These are phyloP conservation scores for Didymodactylos carnosus DNA, from an alignment of 2,888 invertebrate genomes.

Conservation along the genomic window DNA sequence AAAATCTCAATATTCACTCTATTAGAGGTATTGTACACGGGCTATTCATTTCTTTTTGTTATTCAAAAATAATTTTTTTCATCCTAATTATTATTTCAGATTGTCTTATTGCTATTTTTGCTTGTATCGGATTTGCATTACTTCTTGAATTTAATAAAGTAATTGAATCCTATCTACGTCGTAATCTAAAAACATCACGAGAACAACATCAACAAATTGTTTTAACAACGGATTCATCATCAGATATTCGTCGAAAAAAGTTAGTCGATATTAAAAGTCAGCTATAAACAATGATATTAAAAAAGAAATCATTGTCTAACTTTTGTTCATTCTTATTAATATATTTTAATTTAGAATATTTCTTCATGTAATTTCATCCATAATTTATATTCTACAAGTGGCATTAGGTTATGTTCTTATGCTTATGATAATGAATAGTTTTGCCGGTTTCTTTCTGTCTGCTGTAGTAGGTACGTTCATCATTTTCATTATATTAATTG, in stretches of 20 bases:
- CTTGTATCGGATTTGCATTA: background rate
- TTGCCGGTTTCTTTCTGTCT: background rate
- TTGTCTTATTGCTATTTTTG: background rate
- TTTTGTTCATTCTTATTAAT: too few relatives aligned
- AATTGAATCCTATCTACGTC: background rate
- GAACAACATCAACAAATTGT: too few relatives aligned
- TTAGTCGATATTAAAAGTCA: too few relatives aligned
- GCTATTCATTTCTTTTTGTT: too few relatives aligned
- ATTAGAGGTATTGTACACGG: background rate
- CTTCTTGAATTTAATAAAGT: background rate
- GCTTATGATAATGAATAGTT: background rate
- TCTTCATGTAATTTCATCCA: background rate
- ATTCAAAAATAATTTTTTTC: too few relatives aligned
- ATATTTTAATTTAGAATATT: background rate
- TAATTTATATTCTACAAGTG: background rate
- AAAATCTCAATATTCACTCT: background rate
- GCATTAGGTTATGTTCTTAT: background rate
- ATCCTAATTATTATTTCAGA: background rate
- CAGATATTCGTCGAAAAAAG: too few relatives aligned
- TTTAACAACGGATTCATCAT: too few relatives aligned
- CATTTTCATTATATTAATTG: too few relatives aligned
- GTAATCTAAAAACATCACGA: background rate
- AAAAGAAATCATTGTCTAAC: too few relatives aligned
- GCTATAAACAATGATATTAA: too few relatives aligned
- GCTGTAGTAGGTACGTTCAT: background rate